These are phyloP conservation scores for Nebria salina DNA, from an alignment of 2,888 invertebrate species.

Conservation along the genomic window DNA sequence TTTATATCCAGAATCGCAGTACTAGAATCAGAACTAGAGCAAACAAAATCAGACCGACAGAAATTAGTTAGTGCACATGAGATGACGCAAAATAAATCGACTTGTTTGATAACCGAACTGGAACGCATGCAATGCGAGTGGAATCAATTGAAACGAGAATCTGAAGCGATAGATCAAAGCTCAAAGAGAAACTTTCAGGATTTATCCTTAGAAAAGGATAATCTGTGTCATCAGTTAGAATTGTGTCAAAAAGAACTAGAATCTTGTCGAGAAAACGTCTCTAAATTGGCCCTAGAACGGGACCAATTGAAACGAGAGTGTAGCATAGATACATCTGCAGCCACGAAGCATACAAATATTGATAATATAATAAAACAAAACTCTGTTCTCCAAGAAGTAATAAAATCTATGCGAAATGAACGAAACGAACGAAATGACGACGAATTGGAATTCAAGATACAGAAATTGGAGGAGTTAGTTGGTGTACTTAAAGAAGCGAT, in stretches of 20 bases:
- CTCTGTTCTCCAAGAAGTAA: constrained; percentile 49
- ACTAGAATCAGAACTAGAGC: constrained; percentile 48
- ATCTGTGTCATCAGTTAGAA: constrained; percentile 26
- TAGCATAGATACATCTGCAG: constrained; percentile 27
- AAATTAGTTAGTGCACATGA: constrained; percentile 9
- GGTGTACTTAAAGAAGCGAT: constrained; percentile 39
- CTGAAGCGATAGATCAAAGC: constrained; percentile 9
- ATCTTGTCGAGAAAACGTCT: constrained; percentile 17
- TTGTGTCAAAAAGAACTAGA: constrained; percentile 11
- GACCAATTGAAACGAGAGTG: constrained; percentile 27
- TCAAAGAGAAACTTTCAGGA: constrained; percentile 26
- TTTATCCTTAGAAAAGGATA: constrained; percentile 22
- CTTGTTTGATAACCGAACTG: constrained; percentile 20
- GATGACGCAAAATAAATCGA: constrained; percentile 11
- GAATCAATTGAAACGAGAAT: constrained; percentile 22
- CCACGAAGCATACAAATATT: constrained; percentile 47
- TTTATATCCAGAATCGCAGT: constrained; percentile 47
- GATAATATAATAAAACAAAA: constrained; percentile 49
- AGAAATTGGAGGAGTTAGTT: constrained; percentile 49
- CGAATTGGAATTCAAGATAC: constrained; percentile 48
- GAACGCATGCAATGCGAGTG: constrained; percentile 13
- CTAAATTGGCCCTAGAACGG: constrained; percentile 31
- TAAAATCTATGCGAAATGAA: constrained; percentile 51
- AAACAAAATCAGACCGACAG: constrained; percentile 20
- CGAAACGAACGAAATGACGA: constrained; percentile 40